A percentile compares a stretch with the other conserved stretches of the same genome.
These are phyloP conservation scores for Melieria crassipennis DNA, from an alignment of 2,888 invertebrate genomes.

Conservation along the genomic window DNA sequence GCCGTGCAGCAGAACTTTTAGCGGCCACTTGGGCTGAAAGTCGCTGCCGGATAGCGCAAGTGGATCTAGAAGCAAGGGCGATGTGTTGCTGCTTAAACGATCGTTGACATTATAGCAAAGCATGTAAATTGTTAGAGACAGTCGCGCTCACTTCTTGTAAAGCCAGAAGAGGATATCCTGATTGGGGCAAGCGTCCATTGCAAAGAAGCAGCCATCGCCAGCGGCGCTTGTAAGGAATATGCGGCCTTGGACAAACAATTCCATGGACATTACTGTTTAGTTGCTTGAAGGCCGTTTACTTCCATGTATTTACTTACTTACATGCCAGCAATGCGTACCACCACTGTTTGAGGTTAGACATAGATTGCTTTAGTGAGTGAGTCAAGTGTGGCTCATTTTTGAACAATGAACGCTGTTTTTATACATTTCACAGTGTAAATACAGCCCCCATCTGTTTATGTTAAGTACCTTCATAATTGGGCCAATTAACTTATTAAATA, in stretches of 20 bases:
- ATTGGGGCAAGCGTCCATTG: slow-evolving; percentile 69
- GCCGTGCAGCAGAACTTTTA: slow-evolving; percentile 73
- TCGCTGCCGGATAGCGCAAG: slow-evolving; percentile 38
- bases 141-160: slow-evolving; percentile 69
- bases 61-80: slow-evolving; percentile 67
- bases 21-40: slow-evolving; percentile 62
- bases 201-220: slow-evolving; percentile 46
- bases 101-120: neutral
- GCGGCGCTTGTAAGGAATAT: no score
- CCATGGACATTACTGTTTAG: no score
- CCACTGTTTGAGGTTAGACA: no score
- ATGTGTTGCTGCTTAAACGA: slow-evolving; percentile 37
- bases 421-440: slow-evolving; percentile 16
- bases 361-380: no score
- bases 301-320: no score
- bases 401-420: slow-evolving; percentile 5
- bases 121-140: neutral
- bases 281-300: no score
- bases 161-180: slow-evolving; percentile 71
- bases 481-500: no score
- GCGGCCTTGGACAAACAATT: no score
- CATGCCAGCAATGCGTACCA: no score
- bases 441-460: slow-evolving; percentile 1
- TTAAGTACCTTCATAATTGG: no score
- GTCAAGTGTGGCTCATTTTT: no score